A percentile compares a stretch with the other conserved stretches of the same genome.
Evolutionary conservation across 2,888 invertebrate genomes (phyloP).

Genomic region (Leistus spinibarbis): DNA sequence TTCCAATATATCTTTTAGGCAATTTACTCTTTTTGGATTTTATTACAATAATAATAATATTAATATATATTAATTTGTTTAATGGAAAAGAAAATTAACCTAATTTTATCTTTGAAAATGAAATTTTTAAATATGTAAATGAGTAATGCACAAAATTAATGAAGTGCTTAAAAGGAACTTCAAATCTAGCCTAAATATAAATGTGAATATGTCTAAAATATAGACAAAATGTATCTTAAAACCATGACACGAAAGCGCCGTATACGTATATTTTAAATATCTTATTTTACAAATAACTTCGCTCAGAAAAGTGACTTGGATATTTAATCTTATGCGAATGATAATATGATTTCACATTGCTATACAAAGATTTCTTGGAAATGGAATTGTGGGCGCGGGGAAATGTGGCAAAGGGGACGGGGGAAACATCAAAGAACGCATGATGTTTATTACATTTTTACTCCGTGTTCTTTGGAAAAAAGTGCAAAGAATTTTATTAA

Average conservation of each 20-base stretch:
- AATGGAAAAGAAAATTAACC: too few relatives aligned
- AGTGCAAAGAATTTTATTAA: constrained; percentile 24
- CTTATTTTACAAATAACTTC: not conserved
- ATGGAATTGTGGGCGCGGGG: not conserved
- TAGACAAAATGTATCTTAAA: too few relatives aligned
- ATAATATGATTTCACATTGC: not conserved
- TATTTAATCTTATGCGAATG: not conserved
- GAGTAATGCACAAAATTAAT: too few relatives aligned
- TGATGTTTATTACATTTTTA: not conserved
- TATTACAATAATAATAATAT: too few relatives aligned
- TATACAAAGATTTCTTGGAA: not conserved
- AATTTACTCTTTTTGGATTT: too few relatives aligned
- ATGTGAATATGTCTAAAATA: too few relatives aligned
- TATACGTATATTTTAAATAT: not conserved
- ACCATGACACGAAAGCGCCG: not conserved
- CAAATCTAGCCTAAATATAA: too few relatives aligned
- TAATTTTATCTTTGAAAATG: too few relatives aligned
- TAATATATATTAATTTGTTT: too few relatives aligned
- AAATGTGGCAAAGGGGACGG: not conserved
- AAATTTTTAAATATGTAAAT: too few relatives aligned
- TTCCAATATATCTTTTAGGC: too few relatives aligned
- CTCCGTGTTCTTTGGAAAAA: constrained; percentile 1
- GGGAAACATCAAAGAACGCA: not conserved
- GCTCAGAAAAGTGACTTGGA: not conserved
- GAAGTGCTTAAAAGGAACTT: too few relatives aligned